Conservation (phyloP, 2,113 vertebrate genomes). For the Phylloscopus whistleri region DNA sequence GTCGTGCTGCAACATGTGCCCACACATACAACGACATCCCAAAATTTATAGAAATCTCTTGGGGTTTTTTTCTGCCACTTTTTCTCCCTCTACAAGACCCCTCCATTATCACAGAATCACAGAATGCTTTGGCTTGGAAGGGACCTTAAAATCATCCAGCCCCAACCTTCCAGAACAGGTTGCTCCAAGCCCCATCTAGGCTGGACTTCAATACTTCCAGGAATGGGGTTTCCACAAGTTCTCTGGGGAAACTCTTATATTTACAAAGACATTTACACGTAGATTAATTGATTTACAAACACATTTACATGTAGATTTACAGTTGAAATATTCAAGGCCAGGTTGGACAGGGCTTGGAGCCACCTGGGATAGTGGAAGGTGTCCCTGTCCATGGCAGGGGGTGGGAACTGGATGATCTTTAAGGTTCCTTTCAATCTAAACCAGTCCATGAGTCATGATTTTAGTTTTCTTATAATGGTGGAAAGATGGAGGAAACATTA, state of each 20-base stretch:
- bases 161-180: neutral
- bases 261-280: neutral
- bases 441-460: neutral
- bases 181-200: neutral
- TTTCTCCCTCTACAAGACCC: neutral
- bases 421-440: neutral
- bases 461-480: neutral
- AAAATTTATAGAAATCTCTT: neutral
- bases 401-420: neutral
- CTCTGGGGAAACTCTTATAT: neutral
- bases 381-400: neutral
- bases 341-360: neutral
- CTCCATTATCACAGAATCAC: neutral
- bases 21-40: accelerated
- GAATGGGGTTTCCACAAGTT: neutral
- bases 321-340: neutral
- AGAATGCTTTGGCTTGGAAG: neutral
- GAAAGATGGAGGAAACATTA: neutral
- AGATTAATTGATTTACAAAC: neutral
- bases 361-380: neutral
- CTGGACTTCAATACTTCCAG: neutral
- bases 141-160: neutral
- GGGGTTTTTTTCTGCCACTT: accelerated
- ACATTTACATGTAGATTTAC: neutral
- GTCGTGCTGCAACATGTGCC: neutral